These are phyloP conservation scores for Coelopa frigida DNA, from an alignment of 1,140 invertebrate genomes.

Conservation along the genomic window DNA sequence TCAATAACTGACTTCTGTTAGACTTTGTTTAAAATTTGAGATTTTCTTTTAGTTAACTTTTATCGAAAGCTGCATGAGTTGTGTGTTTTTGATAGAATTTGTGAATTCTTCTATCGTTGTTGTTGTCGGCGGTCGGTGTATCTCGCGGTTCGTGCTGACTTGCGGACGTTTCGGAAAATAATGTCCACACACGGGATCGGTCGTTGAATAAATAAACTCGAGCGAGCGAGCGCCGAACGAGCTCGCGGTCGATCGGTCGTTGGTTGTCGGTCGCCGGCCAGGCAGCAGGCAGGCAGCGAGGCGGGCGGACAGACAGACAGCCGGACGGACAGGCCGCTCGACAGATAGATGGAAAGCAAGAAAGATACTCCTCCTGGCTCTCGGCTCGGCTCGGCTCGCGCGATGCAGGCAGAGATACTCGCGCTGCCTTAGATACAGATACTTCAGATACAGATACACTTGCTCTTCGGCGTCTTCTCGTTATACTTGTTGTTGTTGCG, in stretches of 20 bases:
- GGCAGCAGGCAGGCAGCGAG: neutral
- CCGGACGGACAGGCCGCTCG: neutral
- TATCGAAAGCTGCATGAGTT: slow-evolving; percentile 7
- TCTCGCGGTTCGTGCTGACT: slow-evolving; percentile 7
- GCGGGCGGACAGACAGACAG: neutral
- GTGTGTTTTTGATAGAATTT: slow-evolving; percentile 3
- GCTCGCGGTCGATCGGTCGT: neutral
- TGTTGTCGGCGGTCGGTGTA: neutral
- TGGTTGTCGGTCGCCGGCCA: too few relatives aligned
- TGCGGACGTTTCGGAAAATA: slow-evolving; percentile 40
- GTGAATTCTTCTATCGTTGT: neutral
- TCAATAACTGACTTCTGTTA: neutral
- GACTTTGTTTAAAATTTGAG: slow-evolving; percentile 2
- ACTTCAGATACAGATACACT: too few relatives aligned
- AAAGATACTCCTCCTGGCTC: too few relatives aligned
- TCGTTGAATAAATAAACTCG: slow-evolving; percentile 40
- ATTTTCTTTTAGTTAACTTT: slow-evolving; percentile 1
- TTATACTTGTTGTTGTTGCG: too few relatives aligned
- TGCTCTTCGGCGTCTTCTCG: too few relatives aligned
- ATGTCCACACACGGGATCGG: slow-evolving; percentile 40
- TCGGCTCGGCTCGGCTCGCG: too few relatives aligned
- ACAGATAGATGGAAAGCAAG: neutral
- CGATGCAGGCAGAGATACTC: too few relatives aligned
- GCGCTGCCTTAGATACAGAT: too few relatives aligned
- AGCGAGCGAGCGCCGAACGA: slow-evolving; percentile 9